These are phyloP conservation scores for Babyrousa celebensis DNA, from an alignment of 2,797 vertebrate genomes.

Conservation along the genomic window DNA sequence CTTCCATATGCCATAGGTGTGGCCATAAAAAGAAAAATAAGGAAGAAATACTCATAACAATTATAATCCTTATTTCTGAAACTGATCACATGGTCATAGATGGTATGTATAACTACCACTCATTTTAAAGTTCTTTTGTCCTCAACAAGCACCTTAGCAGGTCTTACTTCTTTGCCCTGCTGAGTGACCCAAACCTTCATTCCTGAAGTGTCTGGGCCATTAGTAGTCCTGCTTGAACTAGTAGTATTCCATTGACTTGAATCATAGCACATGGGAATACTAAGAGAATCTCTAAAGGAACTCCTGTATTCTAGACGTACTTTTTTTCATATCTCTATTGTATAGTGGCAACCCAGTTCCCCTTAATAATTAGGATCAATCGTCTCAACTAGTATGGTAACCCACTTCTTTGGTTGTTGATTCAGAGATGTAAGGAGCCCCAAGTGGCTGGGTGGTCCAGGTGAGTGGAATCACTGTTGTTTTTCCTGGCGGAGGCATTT, in stretches of 20 bases:
- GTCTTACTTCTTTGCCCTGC: slow-evolving; percentile 17
- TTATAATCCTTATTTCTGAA: neutral
- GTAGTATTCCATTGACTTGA: slow-evolving; percentile 54
- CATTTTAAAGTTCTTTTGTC: slow-evolving; percentile 3
- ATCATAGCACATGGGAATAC: neutral
- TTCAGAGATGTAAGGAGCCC: slow-evolving; percentile 2
- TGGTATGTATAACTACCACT: neutral
- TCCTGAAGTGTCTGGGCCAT: neutral
- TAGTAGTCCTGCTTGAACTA: slow-evolving; percentile 21
- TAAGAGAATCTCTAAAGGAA: neutral
- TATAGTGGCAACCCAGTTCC: neutral
- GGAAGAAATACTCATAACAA: neutral
- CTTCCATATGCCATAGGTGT: too few species aligned
- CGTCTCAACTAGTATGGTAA: neutral
- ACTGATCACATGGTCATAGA: neutral
- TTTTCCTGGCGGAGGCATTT: neutral
- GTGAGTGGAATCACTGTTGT: neutral
- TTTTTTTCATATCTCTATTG: slow-evolving; percentile 7
- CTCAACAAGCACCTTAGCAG: neutral
- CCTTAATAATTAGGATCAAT: slow-evolving; percentile 10
- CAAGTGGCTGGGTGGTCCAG: neutral
- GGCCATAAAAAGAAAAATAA: neutral
- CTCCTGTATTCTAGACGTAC: neutral
- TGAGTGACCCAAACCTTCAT: slow-evolving; percentile 26
- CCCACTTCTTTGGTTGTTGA: slow-evolving; percentile 19